A percentile compares a stretch with the other conserved stretches of the same genome.
These are phyloP conservation scores for Equus quagga DNA, from an alignment of 2,113 vertebrate genomes.

Conservation along the genomic window DNA sequence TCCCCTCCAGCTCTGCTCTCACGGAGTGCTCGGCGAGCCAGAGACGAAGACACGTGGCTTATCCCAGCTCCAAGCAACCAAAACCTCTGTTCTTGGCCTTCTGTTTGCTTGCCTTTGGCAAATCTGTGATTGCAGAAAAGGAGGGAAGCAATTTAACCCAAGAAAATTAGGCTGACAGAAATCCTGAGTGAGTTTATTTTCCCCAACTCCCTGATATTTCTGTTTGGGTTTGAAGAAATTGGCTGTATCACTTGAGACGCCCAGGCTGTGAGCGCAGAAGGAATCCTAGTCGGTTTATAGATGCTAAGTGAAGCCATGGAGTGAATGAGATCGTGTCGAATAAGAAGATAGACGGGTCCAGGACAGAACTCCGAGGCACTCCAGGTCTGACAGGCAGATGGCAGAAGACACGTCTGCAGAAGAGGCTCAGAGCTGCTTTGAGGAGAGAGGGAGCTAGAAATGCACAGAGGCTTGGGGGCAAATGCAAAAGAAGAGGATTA, in stretches of 20 bases:
- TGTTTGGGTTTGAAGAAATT: not conserved
- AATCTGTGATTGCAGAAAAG: not conserved
- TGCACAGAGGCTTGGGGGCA: not conserved
- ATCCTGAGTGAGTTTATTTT: not conserved
- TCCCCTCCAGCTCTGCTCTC: not conserved
- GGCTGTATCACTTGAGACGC: not conserved
- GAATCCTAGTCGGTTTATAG: not conserved
- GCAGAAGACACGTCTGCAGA: too few relatives aligned
- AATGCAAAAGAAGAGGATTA: not conserved
- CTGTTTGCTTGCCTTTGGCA: not conserved
- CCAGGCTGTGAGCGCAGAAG: not conserved
- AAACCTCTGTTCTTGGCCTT: not conserved
- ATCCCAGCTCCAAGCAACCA: too few relatives aligned
- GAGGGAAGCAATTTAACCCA: not conserved
- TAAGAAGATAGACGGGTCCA: not conserved
- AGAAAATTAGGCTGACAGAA: not conserved
- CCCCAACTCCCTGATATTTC: not conserved
- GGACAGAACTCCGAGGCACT: not conserved
- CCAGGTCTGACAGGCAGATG: not conserved
- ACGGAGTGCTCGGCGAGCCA: not conserved
- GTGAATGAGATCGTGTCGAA: rapidly evolving
- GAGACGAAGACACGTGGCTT: not conserved
- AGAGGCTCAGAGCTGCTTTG: too few relatives aligned
- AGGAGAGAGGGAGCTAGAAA: not conserved
- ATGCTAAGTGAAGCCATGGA: not conserved